Base-by-base conservation (phyloP, 2,113 vertebrate genomes). In the Hepsetus odoe region DNA sequence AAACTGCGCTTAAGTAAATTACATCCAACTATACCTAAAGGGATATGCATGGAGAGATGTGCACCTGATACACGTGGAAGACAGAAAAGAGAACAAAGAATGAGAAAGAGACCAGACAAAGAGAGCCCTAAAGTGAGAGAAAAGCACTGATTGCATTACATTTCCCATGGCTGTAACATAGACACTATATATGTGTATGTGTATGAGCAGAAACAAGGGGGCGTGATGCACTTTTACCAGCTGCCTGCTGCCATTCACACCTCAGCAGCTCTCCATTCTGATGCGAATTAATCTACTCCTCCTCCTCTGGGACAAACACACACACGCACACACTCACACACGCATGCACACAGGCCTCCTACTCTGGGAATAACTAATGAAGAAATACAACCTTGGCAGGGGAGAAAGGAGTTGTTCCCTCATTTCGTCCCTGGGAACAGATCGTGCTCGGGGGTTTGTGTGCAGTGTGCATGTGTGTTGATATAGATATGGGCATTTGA, bases 211-310 rank as follows among this genome's bases (percentile, higher is more conserved):
- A 75, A 94, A 94, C 85, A 89, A 88, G 94, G 93, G 91, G 94
- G 93, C 90, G 90, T 61, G 78, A 62, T 26, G 92, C 88, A 93
- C 91, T 90, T 87, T 91, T 88, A 85, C 94, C 94, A 96, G 95
- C 95, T 94, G 91, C 87, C 85, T 90, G 90, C 93, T 96, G 94
- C 94, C 94, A 94, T 93, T 96, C 94, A 96, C 94, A 95, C 94
- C 92, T 93, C 91, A 93, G 89, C 92, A 93, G 93, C 92, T 93
- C 93, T 92, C 86, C 89, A 91, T 93, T 92, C 92, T 92, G 94
- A 96, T 95, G 93, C 94, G 95, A 97, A 96, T 94, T 95, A 96
- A 95, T 95, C 93, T 94, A 87, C 93, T 95, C 91, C 93, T 94
- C 91, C 90, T 94, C 94, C 93, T 93, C 83, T 89, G 94, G 94